Evolutionary conservation across 2,113 vertebrate genomes (phyloP).

Genomic region (Hydrochoerus hydrochaeris): DNA sequence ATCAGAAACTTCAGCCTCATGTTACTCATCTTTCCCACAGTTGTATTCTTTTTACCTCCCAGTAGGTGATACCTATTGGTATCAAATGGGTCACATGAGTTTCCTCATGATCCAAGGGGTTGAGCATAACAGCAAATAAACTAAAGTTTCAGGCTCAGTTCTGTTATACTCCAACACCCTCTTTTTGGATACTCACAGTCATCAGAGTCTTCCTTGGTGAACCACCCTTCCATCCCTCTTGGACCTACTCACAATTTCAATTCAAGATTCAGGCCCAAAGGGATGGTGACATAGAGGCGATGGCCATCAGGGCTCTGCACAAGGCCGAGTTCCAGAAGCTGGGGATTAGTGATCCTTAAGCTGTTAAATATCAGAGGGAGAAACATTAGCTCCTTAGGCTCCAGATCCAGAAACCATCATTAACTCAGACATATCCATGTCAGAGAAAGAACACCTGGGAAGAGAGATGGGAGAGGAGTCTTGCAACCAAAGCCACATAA

Average conservation of each 20-base stretch:
- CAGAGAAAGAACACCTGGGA: neutral
- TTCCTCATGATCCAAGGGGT: neutral
- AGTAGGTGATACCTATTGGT: neutral
- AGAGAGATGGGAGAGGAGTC: neutral
- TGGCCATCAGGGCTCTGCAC: constrained; percentile 61
- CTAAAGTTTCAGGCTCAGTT: neutral
- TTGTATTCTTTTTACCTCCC: neutral
- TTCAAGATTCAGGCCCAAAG: constrained; percentile 56
- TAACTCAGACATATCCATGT: neutral
- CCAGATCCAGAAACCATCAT: neutral
- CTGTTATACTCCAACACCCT: neutral
- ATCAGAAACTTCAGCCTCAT: neutral
- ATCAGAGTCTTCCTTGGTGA: neutral
- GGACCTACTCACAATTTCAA: constrained; percentile 70
- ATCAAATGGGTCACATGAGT: neutral
- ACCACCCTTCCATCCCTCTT: neutral
- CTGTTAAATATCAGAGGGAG: constrained; percentile 25
- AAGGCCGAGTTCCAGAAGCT: constrained; percentile 73
- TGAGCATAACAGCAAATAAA: neutral
- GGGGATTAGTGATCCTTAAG: constrained; percentile 60
- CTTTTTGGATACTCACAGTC: neutral
- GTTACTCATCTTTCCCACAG: neutral
- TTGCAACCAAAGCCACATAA: neutral
- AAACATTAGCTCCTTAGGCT: neutral
- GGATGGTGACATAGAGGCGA: constrained; percentile 69